A percentile compares a stretch with the other conserved stretches of the same genome.
Evolutionary conservation across 2,888 invertebrate species (phyloP).

Genomic region (Scrobipalpa atriplicella): DNA sequence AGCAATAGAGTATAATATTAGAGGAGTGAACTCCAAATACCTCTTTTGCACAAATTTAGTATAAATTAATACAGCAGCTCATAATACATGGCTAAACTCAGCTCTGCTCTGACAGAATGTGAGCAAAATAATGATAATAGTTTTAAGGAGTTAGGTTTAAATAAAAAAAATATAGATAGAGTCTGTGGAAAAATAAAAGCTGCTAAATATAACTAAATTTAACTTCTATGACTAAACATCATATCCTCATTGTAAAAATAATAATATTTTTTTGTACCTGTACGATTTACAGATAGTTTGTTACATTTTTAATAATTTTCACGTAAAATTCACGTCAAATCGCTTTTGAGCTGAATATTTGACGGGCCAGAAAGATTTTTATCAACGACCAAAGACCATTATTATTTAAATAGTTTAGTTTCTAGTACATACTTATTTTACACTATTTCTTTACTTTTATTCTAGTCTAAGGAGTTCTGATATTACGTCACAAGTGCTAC

Average conservation of each 20-base stretch:
- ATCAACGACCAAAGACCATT: too few species aligned
- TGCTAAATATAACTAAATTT: too few species aligned
- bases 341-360: not conserved
- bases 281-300: too few species aligned
- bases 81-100: constrained; percentile 58
- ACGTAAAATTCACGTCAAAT: not conserved
- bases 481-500: constrained; percentile 56
- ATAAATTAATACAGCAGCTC: constrained; percentile 54
- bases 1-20: not conserved
- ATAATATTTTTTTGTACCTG: too few species aligned
- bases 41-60: constrained; percentile 4
- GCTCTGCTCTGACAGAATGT: constrained; percentile 70
- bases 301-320: too few species aligned
- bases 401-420: too few species aligned
- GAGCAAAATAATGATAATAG: constrained; percentile 78
- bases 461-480: constrained; percentile 55
- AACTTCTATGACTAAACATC: too few species aligned
- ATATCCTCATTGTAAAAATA: too few species aligned
- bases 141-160: constrained; percentile 68
- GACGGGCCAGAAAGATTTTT: too few species aligned
- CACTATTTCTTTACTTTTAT: not conserved
- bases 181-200: not conserved
- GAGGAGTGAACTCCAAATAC: not conserved
- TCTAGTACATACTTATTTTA: too few species aligned
- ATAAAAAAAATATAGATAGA: not conserved